Conservation (phyloP, 1,140 invertebrate species). For the Meloidogyne floridensis region DNA sequence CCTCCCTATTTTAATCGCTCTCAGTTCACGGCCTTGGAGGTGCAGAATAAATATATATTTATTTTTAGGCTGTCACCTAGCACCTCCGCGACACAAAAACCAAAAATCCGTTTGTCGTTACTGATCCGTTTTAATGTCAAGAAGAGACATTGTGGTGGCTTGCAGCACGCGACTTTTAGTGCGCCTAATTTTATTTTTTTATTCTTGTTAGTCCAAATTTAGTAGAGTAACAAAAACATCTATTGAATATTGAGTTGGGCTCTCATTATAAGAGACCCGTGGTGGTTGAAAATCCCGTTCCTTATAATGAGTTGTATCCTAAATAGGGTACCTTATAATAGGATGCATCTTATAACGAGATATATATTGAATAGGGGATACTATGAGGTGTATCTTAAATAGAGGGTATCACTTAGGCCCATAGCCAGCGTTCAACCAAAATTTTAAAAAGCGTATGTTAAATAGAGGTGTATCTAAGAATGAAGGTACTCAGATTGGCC, state of each 20-base stretch:
- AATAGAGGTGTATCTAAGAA: too few relatives aligned
- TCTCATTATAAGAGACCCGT: too few relatives aligned
- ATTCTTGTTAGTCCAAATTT: neutral
- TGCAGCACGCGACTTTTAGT: neutral
- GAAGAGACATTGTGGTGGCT: neutral
- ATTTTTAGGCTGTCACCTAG: neutral
- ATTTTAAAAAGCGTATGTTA: too few relatives aligned
- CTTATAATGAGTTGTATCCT: too few relatives aligned
- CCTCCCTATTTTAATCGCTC: neutral
- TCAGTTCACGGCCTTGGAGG: neutral
- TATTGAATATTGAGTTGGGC: neutral
- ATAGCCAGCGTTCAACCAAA: too few relatives aligned
- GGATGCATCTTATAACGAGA: too few relatives aligned
- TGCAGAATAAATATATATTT: neutral
- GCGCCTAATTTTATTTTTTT: neutral
- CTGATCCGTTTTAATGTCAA: conserved; percentile 1
- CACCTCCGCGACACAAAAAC: neutral
- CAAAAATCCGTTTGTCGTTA: neutral
- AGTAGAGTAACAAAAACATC: neutral
- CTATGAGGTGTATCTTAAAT: too few relatives aligned
- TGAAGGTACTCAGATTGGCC: too few relatives aligned
- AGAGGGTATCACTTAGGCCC: too few relatives aligned
- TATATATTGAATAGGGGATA: too few relatives aligned
- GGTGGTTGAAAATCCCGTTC: too few relatives aligned
- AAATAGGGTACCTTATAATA: too few relatives aligned